Evolutionary conservation across 2,797 vertebrate species (phyloP), one percentile per base, ranked within the genome.

Genomic region (Decapterus maruadsi): DNA sequence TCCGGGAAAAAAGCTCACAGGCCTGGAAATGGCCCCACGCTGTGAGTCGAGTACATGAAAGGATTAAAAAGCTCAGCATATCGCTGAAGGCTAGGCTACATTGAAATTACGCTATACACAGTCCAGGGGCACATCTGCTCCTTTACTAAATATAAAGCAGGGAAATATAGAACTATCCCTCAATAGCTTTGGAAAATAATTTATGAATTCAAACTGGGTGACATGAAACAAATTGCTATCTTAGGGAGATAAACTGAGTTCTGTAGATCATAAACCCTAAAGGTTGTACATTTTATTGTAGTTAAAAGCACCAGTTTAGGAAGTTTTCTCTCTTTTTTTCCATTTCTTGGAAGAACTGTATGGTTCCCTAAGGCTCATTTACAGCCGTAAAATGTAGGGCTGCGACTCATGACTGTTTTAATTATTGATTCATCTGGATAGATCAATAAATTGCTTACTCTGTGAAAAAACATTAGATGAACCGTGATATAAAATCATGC

Each of bases 51-150:
- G 75, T 69, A 90, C 87, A 90, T 85, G 90, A 88, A 90, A 87
- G 87, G 81, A 89, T 90, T 87, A 72, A 84, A 87, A 85, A 82
- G 78, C 80, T 86, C 82, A 64, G 86, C 71, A 80, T 84, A 86
- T 77, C 77, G 78, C 90, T 83, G 72, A 84, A 82, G 85, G 86
- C 78, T 31, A 65, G 57, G 70, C 72, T 42, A 69, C 53, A 61
- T 20, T 72, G 54, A 89, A 83, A 81, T 81, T 31, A 81, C 77
- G 82, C 76, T 40, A 61, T 42, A 42, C 78, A 70, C 80, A 61
- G 74, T 83, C 54, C 5, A 79, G 82, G 75, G 81, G 85, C 68
- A 72, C 86, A 84, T 80, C 81, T 81, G 89, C 77, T 84, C 70
- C 51, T 59, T 57, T 36, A 56, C 66, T 83, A 78, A 90, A 89